A percentile compares a stretch with the other conserved stretches of the same genome.
Evolutionary conservation across 1,140 invertebrate species (phyloP).

Genomic region (Calycopis cecrops): DNA sequence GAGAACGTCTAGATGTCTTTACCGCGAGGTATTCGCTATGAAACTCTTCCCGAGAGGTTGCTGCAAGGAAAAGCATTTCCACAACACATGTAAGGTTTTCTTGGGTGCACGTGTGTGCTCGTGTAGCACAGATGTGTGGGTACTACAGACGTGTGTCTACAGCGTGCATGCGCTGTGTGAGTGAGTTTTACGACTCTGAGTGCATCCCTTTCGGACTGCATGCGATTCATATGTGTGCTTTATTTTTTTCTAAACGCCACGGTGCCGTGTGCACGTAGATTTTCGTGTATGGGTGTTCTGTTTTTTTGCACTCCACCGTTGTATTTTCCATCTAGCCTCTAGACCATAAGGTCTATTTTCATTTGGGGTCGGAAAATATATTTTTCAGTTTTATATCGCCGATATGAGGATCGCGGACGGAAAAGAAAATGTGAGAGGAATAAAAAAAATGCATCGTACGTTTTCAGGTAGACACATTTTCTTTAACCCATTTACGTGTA

Average conservation of each 20-base stretch:
- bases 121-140: conserved; percentile 37
- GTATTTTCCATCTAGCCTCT: conserved; percentile 30
- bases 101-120: conserved; percentile 47
- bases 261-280: conserved; percentile 51
- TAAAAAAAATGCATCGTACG: conserved; percentile 73
- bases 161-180: conserved; percentile 49
- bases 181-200: conserved; percentile 72
- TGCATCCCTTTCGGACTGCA: conserved; percentile 74
- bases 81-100: conserved; percentile 70
- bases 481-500: conserved; percentile 73
- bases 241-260: conserved; percentile 68
- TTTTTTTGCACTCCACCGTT: conserved; percentile 39
- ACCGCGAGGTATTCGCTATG: conserved; percentile 75
- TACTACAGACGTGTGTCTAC: conserved; percentile 30
- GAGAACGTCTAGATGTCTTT: conserved; percentile 69
- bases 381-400: conserved; percentile 75
- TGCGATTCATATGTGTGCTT: conserved; percentile 69
- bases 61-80: conserved; percentile 74
- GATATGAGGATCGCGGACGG: conserved; percentile 74
- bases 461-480: conserved; percentile 75
- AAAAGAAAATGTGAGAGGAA: conserved; percentile 69
- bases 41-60: conserved; percentile 73
- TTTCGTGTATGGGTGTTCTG: conserved; percentile 55
- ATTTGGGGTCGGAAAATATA: conserved; percentile 48
- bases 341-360: conserved; percentile 28